phyloP scores from a whole-genome alignment of 2,113 vertebrate genomes.

The Rhea pennata region DNA sequence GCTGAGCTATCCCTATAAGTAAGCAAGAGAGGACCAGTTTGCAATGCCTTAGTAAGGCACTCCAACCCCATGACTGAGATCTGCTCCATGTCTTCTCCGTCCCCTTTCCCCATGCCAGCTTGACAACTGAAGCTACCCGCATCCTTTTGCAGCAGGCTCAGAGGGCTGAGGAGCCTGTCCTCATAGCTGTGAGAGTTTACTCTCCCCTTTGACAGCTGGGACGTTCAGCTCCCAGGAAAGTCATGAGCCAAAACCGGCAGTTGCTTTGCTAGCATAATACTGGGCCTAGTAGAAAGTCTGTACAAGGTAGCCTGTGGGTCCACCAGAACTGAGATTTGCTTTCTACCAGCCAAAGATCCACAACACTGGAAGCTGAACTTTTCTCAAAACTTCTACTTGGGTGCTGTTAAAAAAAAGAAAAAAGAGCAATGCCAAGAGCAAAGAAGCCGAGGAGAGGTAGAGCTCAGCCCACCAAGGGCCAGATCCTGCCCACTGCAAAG shows the following conservation, averaged over 20 bases:
- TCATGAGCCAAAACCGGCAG: neutral
- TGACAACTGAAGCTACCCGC: too few species aligned
- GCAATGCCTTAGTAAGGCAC: neutral
- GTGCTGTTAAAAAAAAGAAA: neutral
- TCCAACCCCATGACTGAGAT: neutral
- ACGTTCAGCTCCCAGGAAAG: neutral
- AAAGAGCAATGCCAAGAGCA: neutral
- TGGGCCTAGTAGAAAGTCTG: neutral
- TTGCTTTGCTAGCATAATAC: neutral
- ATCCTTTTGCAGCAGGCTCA: neutral
- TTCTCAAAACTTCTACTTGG: neutral
- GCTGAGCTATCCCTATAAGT: neutral
- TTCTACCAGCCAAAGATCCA: neutral
- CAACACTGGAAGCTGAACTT: too few species aligned
- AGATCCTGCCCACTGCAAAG: neutral
- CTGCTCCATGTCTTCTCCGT: neutral
- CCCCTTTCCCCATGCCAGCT: neutral
- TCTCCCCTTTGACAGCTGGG: neutral
- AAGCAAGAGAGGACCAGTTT: neutral
- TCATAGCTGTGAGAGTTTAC: neutral
- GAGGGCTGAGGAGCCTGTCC: neutral
- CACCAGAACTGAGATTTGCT: neutral
- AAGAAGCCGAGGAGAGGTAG: neutral
- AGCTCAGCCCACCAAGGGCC: neutral
- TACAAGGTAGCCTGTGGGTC: neutral